Evolutionary conservation across 2,113 vertebrate genomes (phyloP), one percentile per base, ranked within the genome.

Genomic region (Indri indri): DNA sequence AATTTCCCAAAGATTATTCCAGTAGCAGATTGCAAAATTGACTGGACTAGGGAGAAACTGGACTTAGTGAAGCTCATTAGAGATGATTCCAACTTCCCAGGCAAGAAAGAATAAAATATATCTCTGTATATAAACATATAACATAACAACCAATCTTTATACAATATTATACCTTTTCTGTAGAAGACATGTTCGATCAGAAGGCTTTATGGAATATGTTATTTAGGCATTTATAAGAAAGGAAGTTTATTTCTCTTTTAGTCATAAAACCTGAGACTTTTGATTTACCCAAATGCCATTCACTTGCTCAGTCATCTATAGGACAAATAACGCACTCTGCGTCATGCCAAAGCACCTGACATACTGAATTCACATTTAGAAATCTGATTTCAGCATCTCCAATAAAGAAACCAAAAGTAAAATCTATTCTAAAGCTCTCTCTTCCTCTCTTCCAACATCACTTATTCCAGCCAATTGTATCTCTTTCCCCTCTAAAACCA

Each of bases 341-440:
- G 25, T 52, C 42, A 34, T 23, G 34, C 79, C 76, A 91, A 71
- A 94, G 68, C 54, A 95, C 14, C 40, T 92, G 61, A 66, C 20
- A 79, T 10, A 42, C 34, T 73, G 20, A 57, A n/a, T 27, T 91
- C 50, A 34, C 59, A 93, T 22, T 92, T 61, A 80, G 27, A 88
- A 93, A 94, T 76, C 83, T 71, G 93, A 96, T 90, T 8, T 5
- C 40, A 95, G 73, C 22, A 94, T 37, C 57, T 88, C 34, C 59
- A 63, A 47, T 13, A 9, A 45, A 66, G 32, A 91, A 96, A 88
- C n/a, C 54, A 84, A 88, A 95, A 96, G 84, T 85, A 57, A 54
- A 90, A 14, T 25, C 25, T 80, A 82, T 16, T 52, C 25, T 52
- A 76, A 97, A 97, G 57, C 25, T 30, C 8, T 18, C 23, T 52